Conservation (phyloP, 1,140 invertebrate species). For the Coenobita brevimanus region DNA sequence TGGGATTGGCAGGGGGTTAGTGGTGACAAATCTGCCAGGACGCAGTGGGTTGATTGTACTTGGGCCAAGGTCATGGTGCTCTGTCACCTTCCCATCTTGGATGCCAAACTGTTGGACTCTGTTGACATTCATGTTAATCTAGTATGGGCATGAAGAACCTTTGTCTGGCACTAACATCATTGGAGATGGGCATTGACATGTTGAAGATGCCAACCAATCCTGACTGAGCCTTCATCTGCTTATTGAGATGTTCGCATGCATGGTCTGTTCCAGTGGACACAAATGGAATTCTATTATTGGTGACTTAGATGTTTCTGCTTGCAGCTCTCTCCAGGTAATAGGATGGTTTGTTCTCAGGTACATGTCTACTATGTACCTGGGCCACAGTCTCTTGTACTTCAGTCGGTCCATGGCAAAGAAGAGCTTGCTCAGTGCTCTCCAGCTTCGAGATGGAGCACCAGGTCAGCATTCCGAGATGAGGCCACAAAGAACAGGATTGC, state of each 20-base stretch:
- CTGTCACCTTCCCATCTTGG: neutral
- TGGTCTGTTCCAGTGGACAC: conserved; percentile 23
- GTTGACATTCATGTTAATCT: neutral
- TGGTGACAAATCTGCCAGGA: too few relatives aligned
- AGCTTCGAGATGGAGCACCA: neutral
- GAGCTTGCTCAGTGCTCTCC: conserved; percentile 13
- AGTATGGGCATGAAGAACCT: conserved; percentile 21
- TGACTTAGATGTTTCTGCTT: neutral
- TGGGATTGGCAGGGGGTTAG: too few relatives aligned
- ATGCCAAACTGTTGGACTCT: conserved; percentile 22
- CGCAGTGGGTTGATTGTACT: neutral
- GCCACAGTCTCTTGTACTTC: conserved; percentile 5
- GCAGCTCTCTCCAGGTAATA: conserved; percentile 14
- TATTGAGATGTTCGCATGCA: conserved; percentile 32
- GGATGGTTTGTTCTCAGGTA: neutral
- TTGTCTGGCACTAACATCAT: conserved; percentile 15
- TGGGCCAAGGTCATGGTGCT: conserved; percentile 24
- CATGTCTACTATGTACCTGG: conserved; percentile 26
- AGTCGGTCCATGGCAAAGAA: conserved; percentile 22
- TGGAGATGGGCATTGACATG: too few relatives aligned
- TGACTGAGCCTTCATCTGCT: neutral
- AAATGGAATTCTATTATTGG: conserved; percentile 13
- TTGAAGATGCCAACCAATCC: conserved; percentile 19
- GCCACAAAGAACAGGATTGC: too few relatives aligned
- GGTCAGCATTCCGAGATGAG: too few relatives aligned